These are phyloP conservation scores for Babylonia areolata DNA, from an alignment of 1,140 invertebrate species.

Conservation along the genomic window DNA sequence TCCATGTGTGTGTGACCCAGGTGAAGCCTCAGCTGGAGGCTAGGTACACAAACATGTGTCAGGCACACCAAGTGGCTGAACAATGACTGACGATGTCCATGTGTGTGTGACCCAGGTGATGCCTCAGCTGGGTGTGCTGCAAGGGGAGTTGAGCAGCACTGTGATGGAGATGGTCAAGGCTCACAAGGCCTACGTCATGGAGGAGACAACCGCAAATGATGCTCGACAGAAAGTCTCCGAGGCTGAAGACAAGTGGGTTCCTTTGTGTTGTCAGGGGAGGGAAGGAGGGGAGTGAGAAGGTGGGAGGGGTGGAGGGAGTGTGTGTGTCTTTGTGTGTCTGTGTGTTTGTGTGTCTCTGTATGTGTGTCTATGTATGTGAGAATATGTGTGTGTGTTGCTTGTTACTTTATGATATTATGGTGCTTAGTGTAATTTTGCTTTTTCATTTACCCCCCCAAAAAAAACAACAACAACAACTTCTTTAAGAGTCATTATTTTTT, in stretches of 20 bases:
- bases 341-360: not conserved
- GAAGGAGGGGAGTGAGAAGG: not conserved
- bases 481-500: too few relatives aligned
- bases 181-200: slow-evolving; percentile 96
- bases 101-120: slow-evolving; percentile 81
- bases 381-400: not conserved
- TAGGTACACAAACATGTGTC: too few relatives aligned
- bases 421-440: too few relatives aligned
- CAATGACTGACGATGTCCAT: too few relatives aligned
- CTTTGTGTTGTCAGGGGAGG: not conserved
- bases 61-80: too few relatives aligned
- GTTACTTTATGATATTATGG: too few relatives aligned
- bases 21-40: too few relatives aligned
- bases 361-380: slow-evolving; percentile 14
- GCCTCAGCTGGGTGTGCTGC: slow-evolving; percentile 89
- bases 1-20: too few relatives aligned
- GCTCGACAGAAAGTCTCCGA: slow-evolving; percentile 95
- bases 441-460: too few relatives aligned
- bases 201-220: slow-evolving; percentile 95
- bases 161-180: slow-evolving; percentile 94
- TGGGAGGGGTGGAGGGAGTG: not conserved
- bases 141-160: slow-evolving; percentile 89
- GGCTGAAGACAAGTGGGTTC: slow-evolving; percentile 94
- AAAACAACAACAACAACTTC: too few relatives aligned
- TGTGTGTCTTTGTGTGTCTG: not conserved